Percentiles rank a stretch among this genome's conserved stretches.
These are phyloP conservation scores for Enteromius thamalakanensis DNA, from an alignment of 2,797 vertebrate species.

Conservation along the genomic window DNA sequence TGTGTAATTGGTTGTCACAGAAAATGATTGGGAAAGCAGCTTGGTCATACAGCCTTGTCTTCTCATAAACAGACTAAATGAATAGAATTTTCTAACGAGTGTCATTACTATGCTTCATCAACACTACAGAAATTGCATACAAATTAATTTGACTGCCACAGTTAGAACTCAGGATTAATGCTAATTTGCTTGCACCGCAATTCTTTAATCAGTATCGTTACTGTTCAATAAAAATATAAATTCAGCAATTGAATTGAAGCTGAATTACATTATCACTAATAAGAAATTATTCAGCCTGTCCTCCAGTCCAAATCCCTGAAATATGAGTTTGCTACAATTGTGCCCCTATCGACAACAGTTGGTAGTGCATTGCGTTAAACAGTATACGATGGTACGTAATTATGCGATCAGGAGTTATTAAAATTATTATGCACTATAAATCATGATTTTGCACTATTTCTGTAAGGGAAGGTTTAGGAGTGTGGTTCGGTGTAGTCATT, in stretches of 20 bases:
- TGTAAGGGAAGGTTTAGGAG: no score
- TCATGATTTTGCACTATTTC: no score
- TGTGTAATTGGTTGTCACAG: constrained; percentile 19
- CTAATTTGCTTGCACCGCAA: background rate
- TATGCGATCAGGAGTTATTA: no score
- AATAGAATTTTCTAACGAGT: background rate
- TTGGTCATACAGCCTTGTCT: background rate
- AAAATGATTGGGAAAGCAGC: background rate
- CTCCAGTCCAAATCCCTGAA: no score
- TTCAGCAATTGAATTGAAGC: background rate
- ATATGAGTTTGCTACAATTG: no score
- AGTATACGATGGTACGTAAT: no score
- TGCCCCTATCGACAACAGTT: no score
- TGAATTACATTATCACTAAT: background rate
- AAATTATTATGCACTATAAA: no score
- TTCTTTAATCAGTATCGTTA: background rate
- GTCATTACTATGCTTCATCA: background rate
- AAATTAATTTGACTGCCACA: background rate
- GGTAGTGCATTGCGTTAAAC: no score
- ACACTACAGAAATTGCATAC: background rate
- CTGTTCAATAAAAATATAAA: background rate
- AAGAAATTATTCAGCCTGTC: no score
- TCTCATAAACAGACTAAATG: background rate
- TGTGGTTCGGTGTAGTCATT: no score
- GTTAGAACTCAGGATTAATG: background rate